Evolutionary conservation across 2,888 invertebrate species (phyloP), one percentile per base, ranked within the genome.

Genomic region (Eueremaeus valkanovi): DNA sequence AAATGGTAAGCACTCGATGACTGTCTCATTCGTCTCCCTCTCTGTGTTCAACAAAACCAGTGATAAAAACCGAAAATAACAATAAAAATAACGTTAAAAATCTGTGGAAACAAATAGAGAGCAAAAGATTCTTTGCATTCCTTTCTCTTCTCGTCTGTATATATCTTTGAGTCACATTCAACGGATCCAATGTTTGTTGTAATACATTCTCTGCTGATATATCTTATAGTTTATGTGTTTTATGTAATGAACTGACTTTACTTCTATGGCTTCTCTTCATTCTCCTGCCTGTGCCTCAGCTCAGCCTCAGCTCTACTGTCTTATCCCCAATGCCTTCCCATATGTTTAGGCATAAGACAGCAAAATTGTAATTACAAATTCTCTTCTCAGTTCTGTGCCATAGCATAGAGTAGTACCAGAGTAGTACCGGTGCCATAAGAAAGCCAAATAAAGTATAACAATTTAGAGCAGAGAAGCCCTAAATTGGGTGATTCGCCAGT

Each of bases 401-500:
- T 55, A 21, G 51, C n/a, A n/a, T 6, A n/a, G n/a, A n/a, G n/a
- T n/a, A n/a, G n/a, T n/a, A n/a, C n/a, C n/a, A n/a, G n/a, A 24
- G 55, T 6, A 36, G 63, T 33, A 33, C 36, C 31, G 63, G 36
- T 33, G 63, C 36, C 33, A 36, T 33, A 63, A 63, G 63, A 63
- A 36, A 63, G 63, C 33, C n/a, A 33, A 63, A 63, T 63, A 33
- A 63, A 63, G 63, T 63, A 63, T 63, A 63, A 63, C 63, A 63
- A 63, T 63, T 63, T 63, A 63, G 13, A n/a, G n/a, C n/a, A n/a
- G 63, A 63, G 63, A 55, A 21, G 24, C 63, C 63, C 33, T 33
- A 63, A 63, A 63, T 63, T 63, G 63, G 63, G 63, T 63, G 63
- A 63, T 63, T 63, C 63, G 24, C 58, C 58, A 58, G 58, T 58